Percentiles rank a stretch among this genome's conserved stretches.
Conservation (phyloP, 2,797 vertebrate species). For the Danio aesculapii region DNA sequence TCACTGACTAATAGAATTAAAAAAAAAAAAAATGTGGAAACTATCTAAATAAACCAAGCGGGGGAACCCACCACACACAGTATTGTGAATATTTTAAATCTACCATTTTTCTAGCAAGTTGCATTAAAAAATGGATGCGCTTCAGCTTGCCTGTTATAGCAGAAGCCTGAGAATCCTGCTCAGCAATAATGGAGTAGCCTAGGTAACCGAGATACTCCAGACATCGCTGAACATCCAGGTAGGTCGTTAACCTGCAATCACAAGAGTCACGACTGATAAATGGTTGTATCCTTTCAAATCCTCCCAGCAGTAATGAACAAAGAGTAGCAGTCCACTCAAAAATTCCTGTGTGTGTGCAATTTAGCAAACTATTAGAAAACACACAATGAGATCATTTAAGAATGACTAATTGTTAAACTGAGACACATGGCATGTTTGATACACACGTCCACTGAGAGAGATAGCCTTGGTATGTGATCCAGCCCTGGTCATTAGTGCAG, state of each 20-base stretch:
- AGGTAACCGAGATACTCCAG: slow-evolving; percentile 95
- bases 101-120: not conserved
- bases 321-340: not conserved
- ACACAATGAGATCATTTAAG: not conserved
- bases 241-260: slow-evolving; percentile 87
- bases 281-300: not conserved
- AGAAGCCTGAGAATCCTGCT: slow-evolving; percentile 94
- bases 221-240: slow-evolving; percentile 93
- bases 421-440: not conserved
- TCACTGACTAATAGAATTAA: too few species aligned
- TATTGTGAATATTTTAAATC: too few species aligned
- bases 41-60: too few species aligned
- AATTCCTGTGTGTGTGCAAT: too few species aligned
- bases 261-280: not conserved
- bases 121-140: not conserved
- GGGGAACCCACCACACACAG: too few species aligned
- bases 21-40: too few species aligned
- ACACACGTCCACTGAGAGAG: slow-evolving; percentile 95
- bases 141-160: slow-evolving; percentile 86
- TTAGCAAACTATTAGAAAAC: not conserved
- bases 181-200: slow-evolving; percentile 93
- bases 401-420: not conserved
- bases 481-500: slow-evolving; percentile 92
- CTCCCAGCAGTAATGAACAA: not conserved
- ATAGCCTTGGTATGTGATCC: slow-evolving; percentile 97